Conservation (phyloP, 2,888 invertebrate species). For the Trachelus stipa region DNA sequence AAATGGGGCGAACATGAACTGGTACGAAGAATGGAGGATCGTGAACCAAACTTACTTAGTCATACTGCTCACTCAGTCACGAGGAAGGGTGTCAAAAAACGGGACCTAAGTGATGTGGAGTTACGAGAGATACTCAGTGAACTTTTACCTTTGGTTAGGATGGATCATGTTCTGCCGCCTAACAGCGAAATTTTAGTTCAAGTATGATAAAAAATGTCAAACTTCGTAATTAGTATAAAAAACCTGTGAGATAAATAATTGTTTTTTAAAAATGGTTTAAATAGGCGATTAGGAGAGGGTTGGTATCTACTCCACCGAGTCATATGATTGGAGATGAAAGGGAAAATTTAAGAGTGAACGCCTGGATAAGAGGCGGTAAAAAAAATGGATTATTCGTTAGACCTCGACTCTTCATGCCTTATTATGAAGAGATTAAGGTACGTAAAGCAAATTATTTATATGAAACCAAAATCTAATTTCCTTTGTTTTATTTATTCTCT, state of each 20-base stretch:
- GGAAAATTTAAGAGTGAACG: constrained; percentile 76
- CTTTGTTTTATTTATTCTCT: constrained; percentile 17
- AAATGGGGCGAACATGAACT: constrained; percentile 92
- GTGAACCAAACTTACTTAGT: constrained; percentile 90
- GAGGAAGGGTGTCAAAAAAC: constrained; percentile 84
- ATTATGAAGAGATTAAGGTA: constrained; percentile 94
- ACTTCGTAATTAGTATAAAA: constrained; percentile 3
- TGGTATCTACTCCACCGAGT: constrained; percentile 85
- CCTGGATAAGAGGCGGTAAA: constrained; percentile 83
- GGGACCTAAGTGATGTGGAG: constrained; percentile 87
- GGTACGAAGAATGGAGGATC: constrained; percentile 84
- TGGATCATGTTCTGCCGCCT: constrained; percentile 90
- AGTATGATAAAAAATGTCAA: constrained; percentile 60
- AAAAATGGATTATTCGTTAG: constrained; percentile 81
- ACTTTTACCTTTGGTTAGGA: constrained; percentile 84
- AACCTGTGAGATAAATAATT: background rate
- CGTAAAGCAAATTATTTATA: background rate
- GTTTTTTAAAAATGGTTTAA: constrained; percentile 12
- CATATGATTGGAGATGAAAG: constrained; percentile 84
- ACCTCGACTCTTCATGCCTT: constrained; percentile 93
- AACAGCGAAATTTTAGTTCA: constrained; percentile 83
- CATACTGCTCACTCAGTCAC: constrained; percentile 94
- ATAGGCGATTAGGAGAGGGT: constrained; percentile 75
- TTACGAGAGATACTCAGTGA: constrained; percentile 86
- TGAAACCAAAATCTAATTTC: constrained; percentile 4